These are phyloP conservation scores for Ceramica pisi DNA, from an alignment of 2,888 invertebrate species.

Conservation along the genomic window DNA sequence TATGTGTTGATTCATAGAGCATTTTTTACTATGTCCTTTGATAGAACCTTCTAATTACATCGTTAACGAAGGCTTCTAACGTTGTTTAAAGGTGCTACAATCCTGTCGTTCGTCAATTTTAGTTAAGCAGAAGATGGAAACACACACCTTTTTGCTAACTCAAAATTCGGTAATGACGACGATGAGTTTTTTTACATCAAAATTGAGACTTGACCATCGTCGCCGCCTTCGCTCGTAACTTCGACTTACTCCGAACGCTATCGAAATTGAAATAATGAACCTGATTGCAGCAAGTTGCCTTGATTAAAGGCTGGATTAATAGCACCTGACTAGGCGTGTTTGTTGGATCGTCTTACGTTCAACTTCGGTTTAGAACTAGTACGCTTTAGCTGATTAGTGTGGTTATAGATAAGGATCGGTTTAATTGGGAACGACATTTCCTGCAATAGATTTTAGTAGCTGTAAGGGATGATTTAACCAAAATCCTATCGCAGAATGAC, in stretches of 20 bases:
- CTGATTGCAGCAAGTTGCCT: constrained; percentile 76
- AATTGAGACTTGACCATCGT: not conserved
- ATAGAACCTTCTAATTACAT: too few species aligned
- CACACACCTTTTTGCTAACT: too few species aligned
- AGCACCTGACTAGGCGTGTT: constrained; percentile 72
- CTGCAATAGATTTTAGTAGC: not conserved
- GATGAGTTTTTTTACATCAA: too few species aligned
- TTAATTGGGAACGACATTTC: not conserved
- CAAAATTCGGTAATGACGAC: too few species aligned
- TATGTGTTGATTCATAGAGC: too few species aligned
- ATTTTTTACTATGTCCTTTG: too few species aligned
- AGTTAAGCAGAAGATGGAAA: too few species aligned
- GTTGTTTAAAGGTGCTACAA: too few species aligned
- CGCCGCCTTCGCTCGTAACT: constrained; percentile 17
- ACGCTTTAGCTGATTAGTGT: constrained; percentile 33
- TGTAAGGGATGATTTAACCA: not conserved
- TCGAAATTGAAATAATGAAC: constrained; percentile 75
- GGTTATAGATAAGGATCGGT: not conserved
- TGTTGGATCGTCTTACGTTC: constrained; percentile 53
- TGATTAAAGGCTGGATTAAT: constrained; percentile 82
- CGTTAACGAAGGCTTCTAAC: too few species aligned
- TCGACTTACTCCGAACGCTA: constrained; percentile 43
- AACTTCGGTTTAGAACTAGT: constrained; percentile 29
- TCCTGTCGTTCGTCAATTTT: too few species aligned
- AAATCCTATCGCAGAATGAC: not conserved